phyloP scores from a whole-genome alignment of 2,888 invertebrate genomes.

The Acrobasis repandana region DNA sequence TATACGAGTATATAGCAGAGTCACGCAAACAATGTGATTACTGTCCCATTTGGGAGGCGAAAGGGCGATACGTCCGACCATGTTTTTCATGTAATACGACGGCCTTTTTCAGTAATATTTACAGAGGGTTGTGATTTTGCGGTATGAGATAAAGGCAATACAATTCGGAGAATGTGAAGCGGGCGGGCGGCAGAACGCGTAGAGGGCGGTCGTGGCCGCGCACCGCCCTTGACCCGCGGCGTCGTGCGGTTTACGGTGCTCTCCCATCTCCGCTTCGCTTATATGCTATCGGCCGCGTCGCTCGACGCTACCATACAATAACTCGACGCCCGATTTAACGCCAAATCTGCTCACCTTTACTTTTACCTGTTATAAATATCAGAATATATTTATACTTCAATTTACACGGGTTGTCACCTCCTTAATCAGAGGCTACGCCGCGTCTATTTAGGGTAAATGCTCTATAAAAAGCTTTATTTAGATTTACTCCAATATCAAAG shows the following conservation, averaged over 20 bases:
- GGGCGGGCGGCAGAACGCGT: constrained; percentile 34
- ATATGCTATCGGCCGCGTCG: constrained; percentile 30
- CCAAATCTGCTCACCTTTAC: constrained; percentile 27
- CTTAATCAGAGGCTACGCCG: not conserved
- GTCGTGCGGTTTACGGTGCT: constrained; percentile 22
- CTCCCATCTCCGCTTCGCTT: not conserved
- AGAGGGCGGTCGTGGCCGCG: constrained; percentile 47
- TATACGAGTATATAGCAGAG: not conserved
- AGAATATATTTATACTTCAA: constrained; percentile 12
- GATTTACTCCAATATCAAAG: not conserved
- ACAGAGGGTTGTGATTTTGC: constrained; percentile 34
- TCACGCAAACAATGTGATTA: not conserved
- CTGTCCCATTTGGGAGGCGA: not conserved
- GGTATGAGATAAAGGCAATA: constrained; percentile 41
- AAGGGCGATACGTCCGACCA: not conserved
- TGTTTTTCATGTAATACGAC: not conserved
- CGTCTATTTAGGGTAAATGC: not conserved
- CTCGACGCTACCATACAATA: constrained; percentile 27
- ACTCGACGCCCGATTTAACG: constrained; percentile 34
- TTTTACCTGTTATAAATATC: constrained; percentile 20
- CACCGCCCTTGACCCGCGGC: constrained; percentile 64
- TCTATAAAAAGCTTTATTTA: constrained; percentile 7
- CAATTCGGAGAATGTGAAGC: constrained; percentile 48
- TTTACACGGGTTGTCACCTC: constrained; percentile 18
- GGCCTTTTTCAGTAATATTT: constrained; percentile 21